These are phyloP conservation scores for Anarhynchus alexandrinus DNA, from an alignment of 2,113 vertebrate species.

Conservation along the genomic window DNA sequence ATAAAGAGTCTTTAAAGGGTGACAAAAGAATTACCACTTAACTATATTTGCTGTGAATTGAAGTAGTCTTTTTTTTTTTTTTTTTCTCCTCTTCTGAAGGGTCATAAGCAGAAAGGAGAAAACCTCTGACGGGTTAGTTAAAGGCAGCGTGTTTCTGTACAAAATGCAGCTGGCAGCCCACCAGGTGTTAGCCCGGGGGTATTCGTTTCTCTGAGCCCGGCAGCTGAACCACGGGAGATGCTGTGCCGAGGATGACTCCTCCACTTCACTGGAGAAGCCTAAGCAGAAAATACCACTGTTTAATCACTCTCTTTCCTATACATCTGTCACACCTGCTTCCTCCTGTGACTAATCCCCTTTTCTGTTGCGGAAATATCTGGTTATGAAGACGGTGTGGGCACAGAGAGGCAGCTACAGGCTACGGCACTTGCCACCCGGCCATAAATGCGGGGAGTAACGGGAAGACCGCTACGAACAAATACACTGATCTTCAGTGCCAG, in stretches of 20 bases:
- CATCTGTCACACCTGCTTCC: slow-evolving; percentile 40
- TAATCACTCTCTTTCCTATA: background rate
- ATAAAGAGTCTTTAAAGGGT: background rate
- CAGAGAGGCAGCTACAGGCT: background rate
- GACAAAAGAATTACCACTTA: background rate
- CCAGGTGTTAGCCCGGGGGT: background rate
- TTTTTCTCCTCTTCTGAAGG: background rate
- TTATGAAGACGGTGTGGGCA: background rate
- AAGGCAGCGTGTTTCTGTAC: background rate
- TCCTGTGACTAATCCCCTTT: slow-evolving; percentile 52
- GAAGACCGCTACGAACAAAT: background rate
- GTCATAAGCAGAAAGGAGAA: background rate
- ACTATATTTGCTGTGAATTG: background rate
- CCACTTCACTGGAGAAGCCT: background rate
- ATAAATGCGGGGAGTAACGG: background rate
- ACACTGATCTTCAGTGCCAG: background rate
- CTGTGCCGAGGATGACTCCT: background rate
- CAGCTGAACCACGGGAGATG: background rate
- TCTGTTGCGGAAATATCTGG: slow-evolving; percentile 28
- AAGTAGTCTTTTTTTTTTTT: background rate
- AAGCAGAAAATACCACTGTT: slow-evolving; percentile 27
- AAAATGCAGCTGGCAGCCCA: background rate
- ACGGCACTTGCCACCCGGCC: background rate
- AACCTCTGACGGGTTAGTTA: background rate
- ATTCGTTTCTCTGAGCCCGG: background rate